A percentile compares a stretch with the other conserved stretches of the same genome.
These are phyloP conservation scores for Balaenoptera acutorostrata DNA, from an alignment of 2,113 vertebrate species.

Conservation along the genomic window DNA sequence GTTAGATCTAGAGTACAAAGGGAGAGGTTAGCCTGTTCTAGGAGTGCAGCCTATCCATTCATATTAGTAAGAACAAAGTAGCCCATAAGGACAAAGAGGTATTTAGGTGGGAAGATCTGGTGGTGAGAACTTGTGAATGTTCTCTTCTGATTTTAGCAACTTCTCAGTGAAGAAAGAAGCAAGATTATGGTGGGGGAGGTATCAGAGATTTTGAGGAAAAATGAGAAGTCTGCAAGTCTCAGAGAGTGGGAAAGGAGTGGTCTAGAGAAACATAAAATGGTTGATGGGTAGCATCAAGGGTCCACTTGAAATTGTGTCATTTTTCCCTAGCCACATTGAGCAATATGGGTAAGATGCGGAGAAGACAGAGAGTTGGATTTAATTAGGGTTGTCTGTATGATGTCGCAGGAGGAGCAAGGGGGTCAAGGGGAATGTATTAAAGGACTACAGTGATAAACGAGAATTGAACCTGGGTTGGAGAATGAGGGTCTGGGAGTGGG, in stretches of 20 bases:
- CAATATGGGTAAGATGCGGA: not conserved
- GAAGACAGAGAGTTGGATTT: not conserved
- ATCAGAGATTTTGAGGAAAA: not conserved
- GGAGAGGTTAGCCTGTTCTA: not conserved
- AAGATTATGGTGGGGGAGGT: not conserved
- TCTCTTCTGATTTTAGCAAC: not conserved
- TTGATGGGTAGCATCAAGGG: not conserved
- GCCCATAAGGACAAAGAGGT: not conserved
- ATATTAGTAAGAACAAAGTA: not conserved
- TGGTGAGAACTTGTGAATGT: not conserved
- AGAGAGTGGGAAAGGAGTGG: not conserved
- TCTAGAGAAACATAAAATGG: not conserved
- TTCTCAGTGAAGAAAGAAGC: not conserved
- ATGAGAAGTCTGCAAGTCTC: not conserved
- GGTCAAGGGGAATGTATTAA: not conserved
- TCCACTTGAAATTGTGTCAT: not conserved
- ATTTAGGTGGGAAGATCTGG: not conserved
- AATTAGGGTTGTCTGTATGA: not conserved
- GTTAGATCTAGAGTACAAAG: not conserved
- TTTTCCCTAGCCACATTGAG: not conserved
- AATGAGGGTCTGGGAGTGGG: not conserved
- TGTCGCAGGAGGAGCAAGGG: not conserved
- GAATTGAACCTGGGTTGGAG: not conserved
- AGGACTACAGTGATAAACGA: not conserved
- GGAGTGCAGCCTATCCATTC: not conserved